Conservation (phyloP, 2,797 vertebrate species). For the Enoplosus armatus region DNA sequence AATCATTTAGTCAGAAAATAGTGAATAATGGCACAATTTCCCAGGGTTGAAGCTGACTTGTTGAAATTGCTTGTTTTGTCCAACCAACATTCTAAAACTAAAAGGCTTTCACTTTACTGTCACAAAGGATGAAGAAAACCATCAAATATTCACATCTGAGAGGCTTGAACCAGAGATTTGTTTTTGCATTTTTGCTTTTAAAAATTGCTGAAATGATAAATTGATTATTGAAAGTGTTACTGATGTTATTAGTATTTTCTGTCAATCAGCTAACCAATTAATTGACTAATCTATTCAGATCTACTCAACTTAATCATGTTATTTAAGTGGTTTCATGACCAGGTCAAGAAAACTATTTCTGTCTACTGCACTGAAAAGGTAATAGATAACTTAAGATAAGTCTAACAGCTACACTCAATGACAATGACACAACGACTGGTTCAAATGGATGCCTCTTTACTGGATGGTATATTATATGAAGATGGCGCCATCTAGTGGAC, state of each 20-base stretch:
- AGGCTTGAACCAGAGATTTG: neutral
- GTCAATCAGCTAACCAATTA: neutral
- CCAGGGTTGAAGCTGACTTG: neutral
- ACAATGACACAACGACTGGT: neutral
- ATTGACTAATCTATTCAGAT: neutral
- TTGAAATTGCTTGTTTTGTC: neutral
- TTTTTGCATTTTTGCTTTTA: neutral
- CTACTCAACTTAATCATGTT: neutral
- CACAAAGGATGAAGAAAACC: neutral
- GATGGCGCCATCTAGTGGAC: conserved; percentile 75
- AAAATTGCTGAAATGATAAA: neutral
- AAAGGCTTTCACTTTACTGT: neutral
- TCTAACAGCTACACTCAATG: neutral
- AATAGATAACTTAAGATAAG: neutral
- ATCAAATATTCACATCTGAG: neutral
- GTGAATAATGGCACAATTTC: neutral
- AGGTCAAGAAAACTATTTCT: neutral
- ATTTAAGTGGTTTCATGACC: neutral
- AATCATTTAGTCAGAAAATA: neutral
- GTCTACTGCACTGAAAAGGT: neutral
- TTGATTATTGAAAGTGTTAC: neutral
- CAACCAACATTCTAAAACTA: neutral
- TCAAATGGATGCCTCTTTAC: neutral
- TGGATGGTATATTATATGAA: conserved; percentile 8
- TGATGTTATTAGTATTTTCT: no score